These are phyloP conservation scores for Oncorhynchus tshawytscha DNA, from an alignment of 2,113 vertebrate species.

Conservation along the genomic window DNA sequence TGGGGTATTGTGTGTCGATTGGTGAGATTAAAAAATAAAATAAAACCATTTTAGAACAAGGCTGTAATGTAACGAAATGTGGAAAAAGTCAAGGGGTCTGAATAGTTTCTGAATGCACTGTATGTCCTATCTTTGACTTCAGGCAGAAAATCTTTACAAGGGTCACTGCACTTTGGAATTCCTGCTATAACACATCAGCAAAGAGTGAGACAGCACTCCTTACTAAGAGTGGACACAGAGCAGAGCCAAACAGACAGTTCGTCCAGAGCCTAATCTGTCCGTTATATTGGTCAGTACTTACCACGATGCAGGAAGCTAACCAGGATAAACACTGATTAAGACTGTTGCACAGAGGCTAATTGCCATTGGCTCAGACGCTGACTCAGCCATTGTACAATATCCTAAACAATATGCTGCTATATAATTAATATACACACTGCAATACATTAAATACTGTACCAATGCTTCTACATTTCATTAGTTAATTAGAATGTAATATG, in stretches of 20 bases:
- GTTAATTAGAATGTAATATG: too few species aligned
- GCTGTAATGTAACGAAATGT: too few species aligned
- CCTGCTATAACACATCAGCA: slow-evolving; percentile 10
- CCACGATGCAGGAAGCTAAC: slow-evolving; percentile 47
- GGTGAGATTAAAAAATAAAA: too few species aligned
- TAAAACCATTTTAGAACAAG: too few species aligned
- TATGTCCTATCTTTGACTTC: background rate
- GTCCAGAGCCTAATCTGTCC: slow-evolving; percentile 34
- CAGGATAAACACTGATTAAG: slow-evolving; percentile 64
- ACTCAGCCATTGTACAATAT: background rate
- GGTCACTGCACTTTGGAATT: background rate
- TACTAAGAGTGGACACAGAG: slow-evolving; percentile 3
- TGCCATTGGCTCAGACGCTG: background rate
- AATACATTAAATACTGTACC: background rate
- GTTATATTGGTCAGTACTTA: slow-evolving; percentile 46
- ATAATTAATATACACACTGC: background rate
- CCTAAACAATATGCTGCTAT: background rate
- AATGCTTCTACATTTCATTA: too few species aligned
- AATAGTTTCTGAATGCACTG: background rate
- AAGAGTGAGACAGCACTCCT: background rate
- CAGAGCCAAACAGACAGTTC: slow-evolving; percentile 17
- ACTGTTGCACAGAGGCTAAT: slow-evolving; percentile 5
- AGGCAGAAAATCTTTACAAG: slow-evolving; percentile 2
- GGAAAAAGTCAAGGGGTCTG: too few species aligned
- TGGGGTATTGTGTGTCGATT: too few species aligned